Percentiles rank a stretch among this genome's conserved stretches.
These are phyloP conservation scores for Pionites leucogaster DNA, from an alignment of 2,113 vertebrate genomes.

Conservation along the genomic window DNA sequence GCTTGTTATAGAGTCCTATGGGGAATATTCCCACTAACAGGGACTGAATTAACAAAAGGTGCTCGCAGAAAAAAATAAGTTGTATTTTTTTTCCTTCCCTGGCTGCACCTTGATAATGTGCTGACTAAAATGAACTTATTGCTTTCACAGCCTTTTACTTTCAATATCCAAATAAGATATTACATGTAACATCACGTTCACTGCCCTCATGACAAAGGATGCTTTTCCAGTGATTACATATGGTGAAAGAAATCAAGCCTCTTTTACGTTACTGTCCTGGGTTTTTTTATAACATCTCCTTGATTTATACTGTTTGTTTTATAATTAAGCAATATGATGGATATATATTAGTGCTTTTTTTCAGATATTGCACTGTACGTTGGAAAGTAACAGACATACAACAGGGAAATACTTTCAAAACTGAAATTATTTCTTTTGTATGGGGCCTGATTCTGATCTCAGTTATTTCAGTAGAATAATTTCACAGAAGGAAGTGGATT, in stretches of 20 bases:
- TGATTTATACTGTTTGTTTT: constrained; percentile 51
- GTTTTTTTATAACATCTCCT: constrained; percentile 44
- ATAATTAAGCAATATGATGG: not conserved
- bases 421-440: not conserved
- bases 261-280: not conserved
- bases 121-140: not conserved
- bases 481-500: not conserved
- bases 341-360: constrained; percentile 20
- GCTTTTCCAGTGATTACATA: not conserved
- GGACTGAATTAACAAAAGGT: not conserved
- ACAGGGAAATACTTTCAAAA: not conserved
- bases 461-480: not conserved
- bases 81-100: not conserved
- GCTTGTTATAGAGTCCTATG: not conserved
- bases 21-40: not conserved
- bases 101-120: not conserved
- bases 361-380: constrained; percentile 1
- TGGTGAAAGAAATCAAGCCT: constrained; percentile 18
- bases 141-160: constrained; percentile 7
- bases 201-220: not conserved
- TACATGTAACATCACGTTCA: not conserved
- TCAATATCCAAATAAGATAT: not conserved
- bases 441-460: not conserved
- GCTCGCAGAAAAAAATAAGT: not conserved
- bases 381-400: not conserved